A percentile compares a stretch with the other conserved stretches of the same genome.
phyloP scores from a whole-genome alignment of 1,140 invertebrate genomes.

The Tetraneura akinire region DNA sequence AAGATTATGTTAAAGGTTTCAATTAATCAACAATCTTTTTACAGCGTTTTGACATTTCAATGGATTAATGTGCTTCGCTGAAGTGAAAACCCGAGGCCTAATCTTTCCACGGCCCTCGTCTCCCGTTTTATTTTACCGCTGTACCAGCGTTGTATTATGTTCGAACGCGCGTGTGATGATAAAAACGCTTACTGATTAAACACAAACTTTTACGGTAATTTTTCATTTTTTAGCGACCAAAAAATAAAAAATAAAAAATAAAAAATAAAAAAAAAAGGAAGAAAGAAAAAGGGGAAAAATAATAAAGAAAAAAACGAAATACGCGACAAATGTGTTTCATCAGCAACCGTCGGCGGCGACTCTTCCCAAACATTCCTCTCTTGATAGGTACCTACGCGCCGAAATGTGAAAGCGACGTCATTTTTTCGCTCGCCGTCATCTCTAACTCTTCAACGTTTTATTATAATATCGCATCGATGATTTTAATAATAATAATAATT shows the following conservation, averaged over 20 bases:
- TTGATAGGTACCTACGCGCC: background rate
- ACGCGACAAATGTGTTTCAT: conserved; percentile 32
- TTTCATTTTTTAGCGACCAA: conserved; percentile 27
- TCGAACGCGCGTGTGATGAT: background rate
- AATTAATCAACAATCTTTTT: conserved; percentile 46
- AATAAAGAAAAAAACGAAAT: no score
- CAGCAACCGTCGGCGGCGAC: background rate
- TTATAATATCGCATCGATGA: no score
- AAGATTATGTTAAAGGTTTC: conserved; percentile 43
- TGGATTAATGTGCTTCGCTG: conserved; percentile 38
- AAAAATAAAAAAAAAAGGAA: no score
- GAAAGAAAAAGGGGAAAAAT: no score
- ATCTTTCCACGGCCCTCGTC: background rate
- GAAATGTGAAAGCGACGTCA: background rate
- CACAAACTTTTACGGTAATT: conserved; percentile 19
- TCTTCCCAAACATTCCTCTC: background rate
- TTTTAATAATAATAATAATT: no score
- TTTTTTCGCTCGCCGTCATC: no score
- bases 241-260: no score
- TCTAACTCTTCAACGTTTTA: no score
- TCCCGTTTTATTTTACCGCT: no score
- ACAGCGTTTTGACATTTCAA: conserved; percentile 45
- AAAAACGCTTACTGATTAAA: conserved; percentile 35
- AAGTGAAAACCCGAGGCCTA: conserved; percentile 34
- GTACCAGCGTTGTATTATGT: background rate